phyloP scores from a whole-genome alignment of 2,113 vertebrate genomes.

The Deroptyus accipitrinus region DNA sequence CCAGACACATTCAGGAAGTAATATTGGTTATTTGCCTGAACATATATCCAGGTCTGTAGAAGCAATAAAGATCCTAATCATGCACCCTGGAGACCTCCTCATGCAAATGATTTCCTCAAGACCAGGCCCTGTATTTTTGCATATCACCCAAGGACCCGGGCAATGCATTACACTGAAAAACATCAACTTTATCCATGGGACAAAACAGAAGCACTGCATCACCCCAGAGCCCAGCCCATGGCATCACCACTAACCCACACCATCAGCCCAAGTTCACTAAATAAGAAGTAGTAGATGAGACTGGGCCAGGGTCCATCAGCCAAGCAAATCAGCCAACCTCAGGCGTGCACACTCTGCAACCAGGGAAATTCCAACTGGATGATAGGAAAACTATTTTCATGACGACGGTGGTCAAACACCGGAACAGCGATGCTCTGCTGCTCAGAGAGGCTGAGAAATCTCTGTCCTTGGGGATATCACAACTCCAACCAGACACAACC shows the following conservation, averaged over 20 bases:
- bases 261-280: background rate
- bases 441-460: background rate
- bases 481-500: background rate
- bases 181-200: accelerated
- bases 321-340: background rate
- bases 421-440: background rate
- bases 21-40: background rate
- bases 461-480: background rate
- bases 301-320: background rate
- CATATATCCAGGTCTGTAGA: background rate
- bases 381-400: background rate
- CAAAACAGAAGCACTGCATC: accelerated
- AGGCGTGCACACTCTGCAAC: accelerated
- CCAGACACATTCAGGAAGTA: background rate
- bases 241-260: background rate
- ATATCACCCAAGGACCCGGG: background rate
- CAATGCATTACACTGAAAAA: accelerated
- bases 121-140: background rate
- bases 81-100: background rate
- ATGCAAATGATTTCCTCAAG: background rate
- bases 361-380: background rate
- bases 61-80: background rate
- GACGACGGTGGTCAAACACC: accelerated
- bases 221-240: background rate
- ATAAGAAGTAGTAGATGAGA: accelerated